Conservation (phyloP, 2,797 vertebrate species). For the Myripristis murdjan region DNA sequence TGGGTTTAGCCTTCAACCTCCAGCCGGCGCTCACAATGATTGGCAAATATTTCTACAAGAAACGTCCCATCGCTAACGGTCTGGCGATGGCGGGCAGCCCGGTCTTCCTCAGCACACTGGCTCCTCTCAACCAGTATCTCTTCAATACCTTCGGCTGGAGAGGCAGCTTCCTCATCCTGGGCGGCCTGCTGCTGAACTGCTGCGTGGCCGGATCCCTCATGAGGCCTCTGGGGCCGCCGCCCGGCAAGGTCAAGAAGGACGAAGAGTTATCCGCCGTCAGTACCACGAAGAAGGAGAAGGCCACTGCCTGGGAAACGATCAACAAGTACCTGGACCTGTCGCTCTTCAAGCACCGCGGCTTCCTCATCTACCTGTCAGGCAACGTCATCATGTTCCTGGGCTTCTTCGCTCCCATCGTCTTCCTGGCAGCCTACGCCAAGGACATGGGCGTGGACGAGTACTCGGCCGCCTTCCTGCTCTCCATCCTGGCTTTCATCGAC, state of each 20-base stretch:
- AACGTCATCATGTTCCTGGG: conserved; percentile 98
- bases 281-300: conserved; percentile 77
- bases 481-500: conserved; percentile 95
- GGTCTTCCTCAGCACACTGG: conserved; percentile 95
- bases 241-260: conserved; percentile 78
- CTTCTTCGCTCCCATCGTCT: conserved; percentile 96
- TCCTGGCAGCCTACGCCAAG: conserved; percentile 94
- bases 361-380: conserved; percentile 96
- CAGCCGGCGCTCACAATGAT: conserved; percentile 97
- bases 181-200: conserved; percentile 92
- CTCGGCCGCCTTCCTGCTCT: conserved; percentile 94
- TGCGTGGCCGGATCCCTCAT: conserved; percentile 96
- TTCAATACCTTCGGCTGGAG: conserved; percentile 95
- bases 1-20: conserved; percentile 97
- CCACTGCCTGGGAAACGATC: conserved; percentile 76
- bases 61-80: conserved; percentile 95
- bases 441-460: conserved; percentile 95
- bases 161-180: conserved; percentile 96
- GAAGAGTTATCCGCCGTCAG: conserved; percentile 60
- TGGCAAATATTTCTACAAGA: conserved; percentile 95
- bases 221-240: conserved; percentile 88
- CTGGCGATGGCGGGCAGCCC: conserved; percentile 98
- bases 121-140: conserved; percentile 96
- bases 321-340: conserved; percentile 93
- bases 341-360: conserved; percentile 96